A percentile compares a stretch with the other conserved stretches of the same genome.
phyloP scores from a whole-genome alignment of 2,888 invertebrate genomes.

The Philhelius pedissequus region DNA sequence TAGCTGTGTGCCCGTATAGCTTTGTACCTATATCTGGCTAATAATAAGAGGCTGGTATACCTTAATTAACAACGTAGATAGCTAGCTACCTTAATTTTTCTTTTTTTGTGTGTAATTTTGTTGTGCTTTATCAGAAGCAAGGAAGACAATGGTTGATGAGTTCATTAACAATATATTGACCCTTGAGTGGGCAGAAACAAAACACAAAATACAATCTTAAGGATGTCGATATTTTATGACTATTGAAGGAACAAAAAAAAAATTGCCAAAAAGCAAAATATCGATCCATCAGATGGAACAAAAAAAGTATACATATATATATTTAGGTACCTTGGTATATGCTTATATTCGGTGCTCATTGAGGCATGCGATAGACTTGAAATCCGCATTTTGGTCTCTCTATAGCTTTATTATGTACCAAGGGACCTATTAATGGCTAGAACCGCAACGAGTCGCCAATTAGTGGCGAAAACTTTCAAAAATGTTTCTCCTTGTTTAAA shows the following conservation, averaged over 20 bases:
- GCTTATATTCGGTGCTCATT: constrained; percentile 3
- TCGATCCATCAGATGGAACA: constrained; percentile 15
- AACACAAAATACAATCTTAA: neutral
- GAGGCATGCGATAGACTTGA: constrained; percentile 1
- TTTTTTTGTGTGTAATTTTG: neutral
- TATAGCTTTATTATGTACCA: neutral
- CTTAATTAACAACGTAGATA: constrained; percentile 42
- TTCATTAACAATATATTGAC: constrained; percentile 30
- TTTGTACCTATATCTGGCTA: neutral
- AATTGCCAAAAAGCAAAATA: constrained; percentile 15
- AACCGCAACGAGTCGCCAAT: constrained; percentile 61
- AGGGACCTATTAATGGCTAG: constrained; percentile 61
- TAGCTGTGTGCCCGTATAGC: neutral
- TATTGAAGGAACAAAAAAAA: neutral
- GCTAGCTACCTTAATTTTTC: constrained; percentile 9
- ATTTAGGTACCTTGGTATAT: neutral
- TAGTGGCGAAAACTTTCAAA: constrained; percentile 63
- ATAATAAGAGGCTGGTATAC: neutral
- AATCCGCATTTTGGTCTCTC: constrained; percentile 8
- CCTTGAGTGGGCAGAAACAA: neutral
- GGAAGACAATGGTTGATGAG: neutral
- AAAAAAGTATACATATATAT: too few relatives aligned
- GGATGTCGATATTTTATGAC: constrained; percentile 29
- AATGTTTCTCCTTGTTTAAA: constrained; percentile 56
- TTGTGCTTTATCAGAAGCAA: neutral